Evolutionary conservation across 2,113 vertebrate genomes (phyloP).

Genomic region (Prionailurus viverrinus): DNA sequence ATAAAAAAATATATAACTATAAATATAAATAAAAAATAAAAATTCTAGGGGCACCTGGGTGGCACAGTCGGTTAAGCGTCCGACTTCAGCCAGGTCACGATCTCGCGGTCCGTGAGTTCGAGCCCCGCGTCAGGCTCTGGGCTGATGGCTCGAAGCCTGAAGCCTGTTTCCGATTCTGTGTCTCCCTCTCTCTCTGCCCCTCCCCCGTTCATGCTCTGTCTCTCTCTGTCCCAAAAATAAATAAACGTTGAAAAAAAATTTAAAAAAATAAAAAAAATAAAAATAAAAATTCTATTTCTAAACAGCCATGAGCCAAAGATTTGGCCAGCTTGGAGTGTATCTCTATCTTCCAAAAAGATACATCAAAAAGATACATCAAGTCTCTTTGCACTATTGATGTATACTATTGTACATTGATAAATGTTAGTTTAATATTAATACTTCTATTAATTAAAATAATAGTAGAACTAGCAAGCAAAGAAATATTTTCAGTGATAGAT

Average conservation of each 20-base stretch:
- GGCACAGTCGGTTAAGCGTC: no score
- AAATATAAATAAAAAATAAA: not conserved
- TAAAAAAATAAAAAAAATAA: no score
- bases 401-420: not conserved
- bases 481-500: not conserved
- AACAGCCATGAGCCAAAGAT: not conserved
- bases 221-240: no score
- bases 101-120: no score
- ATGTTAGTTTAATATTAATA: not conserved
- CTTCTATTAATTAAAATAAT: not conserved
- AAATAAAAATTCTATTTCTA: conserved; percentile 36
- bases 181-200: no score
- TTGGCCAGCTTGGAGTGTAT: not conserved
- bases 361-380: not conserved
- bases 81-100: no score
- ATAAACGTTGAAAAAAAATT: no score
- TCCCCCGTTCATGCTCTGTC: no score
- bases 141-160: no score
- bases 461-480: not conserved
- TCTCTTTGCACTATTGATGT: not conserved
- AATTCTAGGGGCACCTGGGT: not conserved
- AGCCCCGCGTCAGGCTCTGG: no score
- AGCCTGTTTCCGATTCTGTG: no score
- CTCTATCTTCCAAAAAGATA: not conserved
- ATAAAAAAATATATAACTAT: no score